These are phyloP conservation scores for Cuculus canorus DNA, from an alignment of 2,797 vertebrate genomes.

Conservation along the genomic window DNA sequence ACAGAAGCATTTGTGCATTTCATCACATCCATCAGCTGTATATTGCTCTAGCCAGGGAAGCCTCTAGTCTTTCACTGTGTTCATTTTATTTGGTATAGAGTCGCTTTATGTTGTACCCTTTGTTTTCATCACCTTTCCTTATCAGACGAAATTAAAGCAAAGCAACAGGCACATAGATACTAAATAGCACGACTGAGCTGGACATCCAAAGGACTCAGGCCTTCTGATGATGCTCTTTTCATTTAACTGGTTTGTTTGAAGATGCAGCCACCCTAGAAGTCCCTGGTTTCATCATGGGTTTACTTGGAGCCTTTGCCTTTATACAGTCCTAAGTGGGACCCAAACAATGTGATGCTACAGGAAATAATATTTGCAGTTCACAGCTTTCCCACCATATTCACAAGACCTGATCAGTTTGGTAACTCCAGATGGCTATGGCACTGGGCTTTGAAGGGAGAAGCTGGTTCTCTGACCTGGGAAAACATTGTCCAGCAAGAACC, in stretches of 20 bases:
- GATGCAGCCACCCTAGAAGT: neutral
- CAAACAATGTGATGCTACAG: neutral
- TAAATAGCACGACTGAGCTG: neutral
- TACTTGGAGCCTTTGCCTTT: neutral
- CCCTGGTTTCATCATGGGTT: neutral
- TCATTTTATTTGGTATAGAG: neutral
- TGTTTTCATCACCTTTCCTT: neutral
- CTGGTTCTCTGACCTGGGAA: neutral
- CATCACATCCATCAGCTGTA: neutral
- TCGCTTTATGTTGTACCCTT: neutral
- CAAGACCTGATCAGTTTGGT: neutral
- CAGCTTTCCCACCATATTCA: neutral
- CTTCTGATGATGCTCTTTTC: neutral
- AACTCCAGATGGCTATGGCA: neutral
- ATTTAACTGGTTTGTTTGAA: neutral
- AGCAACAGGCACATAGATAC: neutral
- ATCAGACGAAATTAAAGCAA: neutral
- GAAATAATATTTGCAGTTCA: neutral
- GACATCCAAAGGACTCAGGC: neutral
- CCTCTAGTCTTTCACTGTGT: neutral
- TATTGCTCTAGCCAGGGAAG: neutral
- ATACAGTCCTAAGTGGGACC: neutral
- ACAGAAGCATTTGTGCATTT: neutral
- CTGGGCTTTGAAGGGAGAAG: neutral
- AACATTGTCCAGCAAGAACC: fast-evolving